Evolutionary conservation across 2,888 invertebrate genomes (phyloP).

Genomic region (Encarsia formosa): DNA sequence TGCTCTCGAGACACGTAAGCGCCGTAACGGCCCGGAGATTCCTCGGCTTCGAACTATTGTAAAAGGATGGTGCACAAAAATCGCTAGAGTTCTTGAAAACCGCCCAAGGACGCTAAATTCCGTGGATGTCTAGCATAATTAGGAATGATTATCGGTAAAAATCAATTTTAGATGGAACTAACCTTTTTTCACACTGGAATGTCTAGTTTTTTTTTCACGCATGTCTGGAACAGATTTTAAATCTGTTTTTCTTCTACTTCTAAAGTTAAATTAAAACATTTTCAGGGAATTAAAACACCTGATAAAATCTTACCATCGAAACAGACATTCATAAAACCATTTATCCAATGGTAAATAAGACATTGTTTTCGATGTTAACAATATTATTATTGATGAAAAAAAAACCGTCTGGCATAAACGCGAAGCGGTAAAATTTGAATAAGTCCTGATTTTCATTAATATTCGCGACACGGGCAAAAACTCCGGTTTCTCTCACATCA

Average conservation of each 20-base stretch:
- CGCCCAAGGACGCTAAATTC: slow-evolving; percentile 15
- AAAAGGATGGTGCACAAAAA: slow-evolving; percentile 2
- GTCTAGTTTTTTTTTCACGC: neutral
- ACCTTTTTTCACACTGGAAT: neutral
- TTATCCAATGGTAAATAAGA: too few relatives aligned
- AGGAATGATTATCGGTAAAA: slow-evolving; percentile 1
- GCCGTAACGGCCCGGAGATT: slow-evolving; percentile 4
- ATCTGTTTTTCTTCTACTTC: neutral
- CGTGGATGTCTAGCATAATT: slow-evolving; percentile 16
- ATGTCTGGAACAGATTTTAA: neutral
- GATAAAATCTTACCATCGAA: too few relatives aligned
- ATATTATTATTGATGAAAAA: too few relatives aligned
- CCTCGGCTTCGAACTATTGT: slow-evolving; percentile 4
- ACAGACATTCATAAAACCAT: too few relatives aligned
- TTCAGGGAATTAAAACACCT: neutral
- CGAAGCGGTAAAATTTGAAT: too few relatives aligned
- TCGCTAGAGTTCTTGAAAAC: slow-evolving; percentile 11
- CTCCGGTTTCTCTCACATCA: too few relatives aligned
- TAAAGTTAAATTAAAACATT: neutral
- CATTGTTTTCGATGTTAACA: too few relatives aligned
- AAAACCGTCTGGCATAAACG: too few relatives aligned
- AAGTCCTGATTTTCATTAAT: too few relatives aligned
- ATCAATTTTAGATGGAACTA: neutral
- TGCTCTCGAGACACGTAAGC: slow-evolving; percentile 12
- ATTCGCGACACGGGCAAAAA: too few relatives aligned